Evolutionary conservation across 53 echinoderm and acorn worm genomes (phyloP).

Genomic region (Holothuria leucospilota): DNA sequence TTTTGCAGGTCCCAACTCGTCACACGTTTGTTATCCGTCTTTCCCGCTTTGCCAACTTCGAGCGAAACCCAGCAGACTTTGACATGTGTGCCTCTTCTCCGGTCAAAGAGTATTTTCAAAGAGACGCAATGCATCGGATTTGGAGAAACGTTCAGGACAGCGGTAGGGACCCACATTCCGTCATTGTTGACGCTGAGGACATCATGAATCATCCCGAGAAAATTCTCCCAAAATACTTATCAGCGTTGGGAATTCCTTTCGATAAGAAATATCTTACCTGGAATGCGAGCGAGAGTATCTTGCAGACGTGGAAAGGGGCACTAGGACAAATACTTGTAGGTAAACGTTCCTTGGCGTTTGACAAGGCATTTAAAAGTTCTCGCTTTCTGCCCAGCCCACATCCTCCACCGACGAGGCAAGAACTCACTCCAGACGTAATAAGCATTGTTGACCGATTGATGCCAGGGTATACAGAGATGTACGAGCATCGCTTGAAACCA

Average conservation of each 20-base stretch:
- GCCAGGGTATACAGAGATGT: slow-evolving; percentile 34
- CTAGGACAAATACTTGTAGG: background rate
- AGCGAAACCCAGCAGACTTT: slow-evolving; percentile 10
- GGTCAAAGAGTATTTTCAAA: background rate
- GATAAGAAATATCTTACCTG: background rate
- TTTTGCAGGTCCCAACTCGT: too few relatives aligned
- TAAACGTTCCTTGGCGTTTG: slow-evolving; percentile 3
- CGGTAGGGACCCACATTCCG: background rate
- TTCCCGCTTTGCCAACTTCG: background rate
- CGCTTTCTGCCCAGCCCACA: slow-evolving; percentile 11
- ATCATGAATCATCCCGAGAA: slow-evolving; percentile 34
- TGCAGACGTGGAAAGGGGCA: slow-evolving; percentile 26
- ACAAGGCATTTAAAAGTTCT: slow-evolving; percentile 38
- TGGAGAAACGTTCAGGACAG: slow-evolving; percentile 9
- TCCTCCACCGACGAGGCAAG: background rate
- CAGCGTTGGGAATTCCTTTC: slow-evolving; percentile 1
- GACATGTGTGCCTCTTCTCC: slow-evolving; percentile 17
- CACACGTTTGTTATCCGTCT: too few relatives aligned
- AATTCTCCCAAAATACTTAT: slow-evolving; percentile 19
- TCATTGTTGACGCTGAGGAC: slow-evolving; percentile 24
- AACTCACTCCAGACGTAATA: slow-evolving; percentile 12
- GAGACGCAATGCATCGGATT: background rate
- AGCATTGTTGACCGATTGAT: background rate
- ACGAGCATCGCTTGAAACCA: slow-evolving; percentile 22
- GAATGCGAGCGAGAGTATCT: background rate